Conservation (phyloP, 2,797 vertebrate genomes). For the Phoebastria nigripes region DNA sequence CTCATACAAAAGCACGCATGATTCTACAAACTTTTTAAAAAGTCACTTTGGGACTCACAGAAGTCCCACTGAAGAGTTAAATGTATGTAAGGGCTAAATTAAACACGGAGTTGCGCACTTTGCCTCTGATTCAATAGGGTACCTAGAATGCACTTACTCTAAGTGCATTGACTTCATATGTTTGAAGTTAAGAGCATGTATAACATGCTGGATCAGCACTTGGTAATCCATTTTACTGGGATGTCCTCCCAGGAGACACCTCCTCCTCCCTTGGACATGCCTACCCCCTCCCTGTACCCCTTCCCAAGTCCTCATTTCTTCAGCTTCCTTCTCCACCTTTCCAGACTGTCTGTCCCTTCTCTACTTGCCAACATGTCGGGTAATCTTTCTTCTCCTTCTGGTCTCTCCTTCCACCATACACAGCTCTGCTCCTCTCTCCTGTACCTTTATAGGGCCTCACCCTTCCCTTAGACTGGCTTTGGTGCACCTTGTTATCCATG, state of each 20-base stretch:
- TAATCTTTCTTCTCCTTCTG: not conserved
- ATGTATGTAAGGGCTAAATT: not conserved
- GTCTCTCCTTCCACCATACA: not conserved
- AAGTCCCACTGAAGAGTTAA: not conserved
- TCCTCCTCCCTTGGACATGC: not conserved
- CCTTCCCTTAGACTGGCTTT: not conserved
- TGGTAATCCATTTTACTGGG: not conserved
- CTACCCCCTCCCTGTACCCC: not conserved
- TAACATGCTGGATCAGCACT: not conserved
- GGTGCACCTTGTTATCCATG: not conserved
- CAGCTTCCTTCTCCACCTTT: not conserved
- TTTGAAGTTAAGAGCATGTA: not conserved
- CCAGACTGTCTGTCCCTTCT: not conserved
- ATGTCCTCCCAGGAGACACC: not conserved
- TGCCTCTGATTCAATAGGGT: not conserved
- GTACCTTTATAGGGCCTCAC: accelerated
- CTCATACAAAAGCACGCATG: not conserved
- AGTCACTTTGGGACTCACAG: not conserved
- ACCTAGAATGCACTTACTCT: not conserved
- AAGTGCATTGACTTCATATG: not conserved
- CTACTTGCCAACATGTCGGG: not conserved
- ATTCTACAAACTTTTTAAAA: not conserved
- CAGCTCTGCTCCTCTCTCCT: not conserved
- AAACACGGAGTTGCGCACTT: not conserved
- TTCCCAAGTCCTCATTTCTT: not conserved